These are phyloP conservation scores for Morpho helenor DNA, from an alignment of 2,888 invertebrate species.

Conservation along the genomic window DNA sequence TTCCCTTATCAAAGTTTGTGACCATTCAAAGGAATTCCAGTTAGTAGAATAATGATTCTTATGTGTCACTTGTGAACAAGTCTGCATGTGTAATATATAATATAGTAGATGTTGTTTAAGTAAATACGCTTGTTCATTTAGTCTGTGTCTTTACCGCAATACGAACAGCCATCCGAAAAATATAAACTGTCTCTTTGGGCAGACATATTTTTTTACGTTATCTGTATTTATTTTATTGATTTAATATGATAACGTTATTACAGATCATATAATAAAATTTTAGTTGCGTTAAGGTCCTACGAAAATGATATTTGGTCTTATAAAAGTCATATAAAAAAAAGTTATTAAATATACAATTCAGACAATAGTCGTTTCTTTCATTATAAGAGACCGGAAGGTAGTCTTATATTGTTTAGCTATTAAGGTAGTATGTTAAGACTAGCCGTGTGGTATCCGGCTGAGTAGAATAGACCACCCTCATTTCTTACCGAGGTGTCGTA, in stretches of 20 bases:
- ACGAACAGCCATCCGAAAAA: constrained; percentile 7
- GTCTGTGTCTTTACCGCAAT: constrained; percentile 2
- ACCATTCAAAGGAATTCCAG: neutral
- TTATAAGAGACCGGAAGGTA: no score
- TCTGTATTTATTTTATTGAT: constrained; percentile 11
- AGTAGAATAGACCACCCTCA: no score
- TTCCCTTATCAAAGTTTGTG: neutral
- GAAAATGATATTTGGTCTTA: neutral
- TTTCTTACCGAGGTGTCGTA: no score
- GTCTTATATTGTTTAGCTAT: no score
- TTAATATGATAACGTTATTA: constrained; percentile 1
- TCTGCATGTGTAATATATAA: no score
- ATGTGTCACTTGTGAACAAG: no score
- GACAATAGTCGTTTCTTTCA: no score
- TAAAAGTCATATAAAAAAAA: no score
- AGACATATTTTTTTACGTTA: constrained; percentile 6
- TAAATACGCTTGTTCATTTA: neutral
- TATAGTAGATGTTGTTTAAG: no score
- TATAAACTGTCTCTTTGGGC: constrained; percentile 6
- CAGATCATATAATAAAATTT: neutral
- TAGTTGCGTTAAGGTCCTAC: neutral
- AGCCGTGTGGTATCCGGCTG: no score
- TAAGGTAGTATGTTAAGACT: no score
- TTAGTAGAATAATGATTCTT: neutral
- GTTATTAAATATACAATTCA: no score